A percentile compares a stretch with the other conserved stretches of the same genome.
Evolutionary conservation across 2,113 vertebrate species (phyloP).

Genomic region (Suricata suricatta): DNA sequence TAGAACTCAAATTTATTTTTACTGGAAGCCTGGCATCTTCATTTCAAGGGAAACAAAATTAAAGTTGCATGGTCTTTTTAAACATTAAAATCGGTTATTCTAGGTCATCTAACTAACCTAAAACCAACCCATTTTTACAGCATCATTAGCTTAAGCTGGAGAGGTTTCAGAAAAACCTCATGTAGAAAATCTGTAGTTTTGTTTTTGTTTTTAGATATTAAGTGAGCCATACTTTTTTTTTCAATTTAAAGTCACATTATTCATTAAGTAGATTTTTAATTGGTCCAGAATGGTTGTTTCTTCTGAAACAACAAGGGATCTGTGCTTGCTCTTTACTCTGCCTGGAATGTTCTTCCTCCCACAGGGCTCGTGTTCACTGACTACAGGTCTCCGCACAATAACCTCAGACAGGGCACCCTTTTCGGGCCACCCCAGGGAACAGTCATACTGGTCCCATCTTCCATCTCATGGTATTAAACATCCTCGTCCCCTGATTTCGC

Average conservation of each 20-base stretch:
- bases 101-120: neutral
- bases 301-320: neutral
- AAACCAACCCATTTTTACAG: neutral
- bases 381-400: neutral
- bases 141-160: neutral
- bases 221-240: neutral
- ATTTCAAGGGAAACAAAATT: constrained; percentile 27
- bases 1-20: neutral
- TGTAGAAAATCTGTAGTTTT: neutral
- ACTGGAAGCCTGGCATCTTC: neutral
- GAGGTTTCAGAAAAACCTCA: neutral
- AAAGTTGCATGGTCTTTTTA: constrained; percentile 30
- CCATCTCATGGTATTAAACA: rapidly evolving
- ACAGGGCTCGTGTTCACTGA: rapidly evolving
- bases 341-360: neutral
- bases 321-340: neutral
- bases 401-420: neutral
- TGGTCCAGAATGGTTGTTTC: neutral
- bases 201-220: neutral
- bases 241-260: neutral
- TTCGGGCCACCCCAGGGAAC: rapidly evolving
- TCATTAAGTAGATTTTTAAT: neutral
- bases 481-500: neutral
- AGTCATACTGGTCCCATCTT: neutral
- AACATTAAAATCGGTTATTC: constrained; percentile 25